Base-by-base conservation (phyloP, 2,888 invertebrate genomes). In the Melanostoma mellinum region DNA sequence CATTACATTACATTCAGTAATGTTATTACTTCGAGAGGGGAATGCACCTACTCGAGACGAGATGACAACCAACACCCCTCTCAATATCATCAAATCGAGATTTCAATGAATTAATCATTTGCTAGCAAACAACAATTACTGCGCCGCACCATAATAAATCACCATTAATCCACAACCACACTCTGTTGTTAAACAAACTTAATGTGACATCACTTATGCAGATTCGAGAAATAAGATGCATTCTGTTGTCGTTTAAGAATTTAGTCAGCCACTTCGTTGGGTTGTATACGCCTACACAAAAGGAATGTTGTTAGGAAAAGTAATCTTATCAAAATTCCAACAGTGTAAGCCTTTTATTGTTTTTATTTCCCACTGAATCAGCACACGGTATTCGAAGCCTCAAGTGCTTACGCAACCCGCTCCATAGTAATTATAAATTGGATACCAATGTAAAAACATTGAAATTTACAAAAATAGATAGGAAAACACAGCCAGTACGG, bases 381-480 rank as follows among this genome's bases (percentile, higher is more conserved):
- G 20, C 20, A 20, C 20, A 20, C 20, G 38, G 61, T n/a, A 3
- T 48, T 38, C 20, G 32, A 61, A 38, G 6, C 52, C 10, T 52
- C 40, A 38, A 74, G 20, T 56, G 61, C 81, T 76, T 82, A 82
- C 68, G 81, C 72, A 81, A 81, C 72, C 55, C 72, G 44, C 68
- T 82, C 77, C 77, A 82, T 77, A 77, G 58, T 44, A 67, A 77
- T 68, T 46, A 81, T 65, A 65, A 55, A 76, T 50, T 53, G 6
- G 68, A 76, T 50, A 32, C 60, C 61, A 69, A 68, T 82, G 77
- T 69, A 82, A 73, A 61, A 46, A 72, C 67, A 61, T 61, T 63
- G 50, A 82, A 76, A 58, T 77, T 82, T 77, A 76, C 67, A 73
- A 81, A 81, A 81, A 81, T 81, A 81, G 81, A 71, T 35, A 35